phyloP scores from a whole-genome alignment of 2,113 vertebrate genomes.

The Ailurus styani region DNA sequence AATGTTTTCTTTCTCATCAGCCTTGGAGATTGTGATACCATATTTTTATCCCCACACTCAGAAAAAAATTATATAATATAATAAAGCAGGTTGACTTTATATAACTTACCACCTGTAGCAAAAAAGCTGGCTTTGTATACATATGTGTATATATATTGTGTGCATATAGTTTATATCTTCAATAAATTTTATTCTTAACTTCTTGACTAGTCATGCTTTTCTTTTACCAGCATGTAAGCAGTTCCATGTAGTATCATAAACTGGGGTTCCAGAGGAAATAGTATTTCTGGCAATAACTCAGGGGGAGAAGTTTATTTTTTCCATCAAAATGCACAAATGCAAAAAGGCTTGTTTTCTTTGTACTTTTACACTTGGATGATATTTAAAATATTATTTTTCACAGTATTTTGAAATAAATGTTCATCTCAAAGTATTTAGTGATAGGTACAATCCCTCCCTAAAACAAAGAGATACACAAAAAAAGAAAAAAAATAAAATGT shows the following conservation, averaged over 20 bases:
- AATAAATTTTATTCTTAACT: not conserved
- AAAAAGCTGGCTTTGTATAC: not conserved
- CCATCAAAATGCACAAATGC: not conserved
- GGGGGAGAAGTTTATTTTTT: not conserved
- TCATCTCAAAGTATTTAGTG: not conserved
- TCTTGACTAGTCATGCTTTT: not conserved
- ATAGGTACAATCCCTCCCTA: not conserved
- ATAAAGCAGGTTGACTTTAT: not conserved
- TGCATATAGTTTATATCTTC: not conserved
- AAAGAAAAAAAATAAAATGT: not conserved
- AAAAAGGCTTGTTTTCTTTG: constrained; percentile 5
- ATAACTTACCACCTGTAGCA: not conserved
- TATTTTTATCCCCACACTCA: not conserved
- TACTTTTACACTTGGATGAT: not conserved
- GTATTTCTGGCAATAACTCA: not conserved
- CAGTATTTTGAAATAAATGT: not conserved
- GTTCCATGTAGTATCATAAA: not conserved
- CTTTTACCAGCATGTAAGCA: not conserved
- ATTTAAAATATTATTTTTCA: not conserved
- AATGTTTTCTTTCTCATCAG: constrained; percentile 10
- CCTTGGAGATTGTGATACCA: not conserved
- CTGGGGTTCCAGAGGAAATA: not conserved
- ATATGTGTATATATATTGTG: not conserved
- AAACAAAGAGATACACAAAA: not conserved
- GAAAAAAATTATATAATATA: not conserved